These are phyloP conservation scores for Diplazon laetatorius DNA, from an alignment of 2,888 invertebrate species.

Conservation along the genomic window DNA sequence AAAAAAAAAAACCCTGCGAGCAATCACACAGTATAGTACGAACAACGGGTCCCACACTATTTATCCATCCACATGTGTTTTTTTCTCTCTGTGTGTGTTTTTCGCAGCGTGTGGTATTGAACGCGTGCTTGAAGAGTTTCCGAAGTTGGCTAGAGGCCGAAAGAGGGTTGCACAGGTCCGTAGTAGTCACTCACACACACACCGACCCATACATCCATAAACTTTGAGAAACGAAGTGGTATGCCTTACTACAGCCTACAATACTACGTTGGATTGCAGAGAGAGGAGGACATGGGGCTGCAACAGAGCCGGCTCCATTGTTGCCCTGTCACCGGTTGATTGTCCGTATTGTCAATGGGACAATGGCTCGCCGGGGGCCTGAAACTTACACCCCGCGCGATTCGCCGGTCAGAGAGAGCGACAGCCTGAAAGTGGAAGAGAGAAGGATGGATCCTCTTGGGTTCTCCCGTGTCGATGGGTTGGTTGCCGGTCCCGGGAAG, in stretches of 20 bases:
- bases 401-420: constrained; percentile 28
- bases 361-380: constrained; percentile 75
- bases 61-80: constrained; percentile 26
- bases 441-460: background rate
- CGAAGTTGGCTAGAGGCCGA: constrained; percentile 26
- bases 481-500: constrained; percentile 45
- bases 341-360: constrained; percentile 75
- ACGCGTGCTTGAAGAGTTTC: constrained; percentile 50
- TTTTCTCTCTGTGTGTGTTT: too few species aligned
- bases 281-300: constrained; percentile 64
- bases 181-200: constrained; percentile 13
- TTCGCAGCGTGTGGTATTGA: constrained; percentile 40
- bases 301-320: constrained; percentile 70
- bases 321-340: constrained; percentile 76
- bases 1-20: background rate
- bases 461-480: constrained; percentile 20
- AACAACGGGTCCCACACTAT: constrained; percentile 29
- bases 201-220: background rate
- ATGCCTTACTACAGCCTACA: background rate
- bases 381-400: constrained; percentile 75
- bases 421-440: background rate
- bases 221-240: constrained; percentile 17
- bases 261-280: constrained; percentile 46
- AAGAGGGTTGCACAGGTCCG: constrained; percentile 44
- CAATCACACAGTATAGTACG: background rate